phyloP scores from a whole-genome alignment of 2,113 vertebrate species.

The Taxidea taxus region DNA sequence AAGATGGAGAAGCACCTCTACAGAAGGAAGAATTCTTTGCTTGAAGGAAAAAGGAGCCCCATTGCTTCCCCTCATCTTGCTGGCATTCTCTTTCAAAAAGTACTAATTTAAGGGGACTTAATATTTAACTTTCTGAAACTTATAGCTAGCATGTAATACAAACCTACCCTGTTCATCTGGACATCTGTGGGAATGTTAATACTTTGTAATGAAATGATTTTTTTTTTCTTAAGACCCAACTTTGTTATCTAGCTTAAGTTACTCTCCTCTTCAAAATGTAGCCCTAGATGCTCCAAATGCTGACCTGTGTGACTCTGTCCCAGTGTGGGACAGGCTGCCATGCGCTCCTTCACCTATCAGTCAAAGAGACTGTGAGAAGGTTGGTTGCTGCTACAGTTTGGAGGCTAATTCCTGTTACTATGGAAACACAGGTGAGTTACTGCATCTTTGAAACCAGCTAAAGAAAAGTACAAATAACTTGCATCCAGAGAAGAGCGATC shows the following conservation, averaged over 20 bases:
- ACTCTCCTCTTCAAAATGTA: neutral
- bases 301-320: constrained; percentile 52
- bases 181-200: neutral
- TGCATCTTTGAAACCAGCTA: neutral
- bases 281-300: constrained; percentile 45
- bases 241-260: neutral
- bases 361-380: constrained; percentile 33
- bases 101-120: neutral
- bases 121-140: neutral
- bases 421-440: constrained; percentile 74
- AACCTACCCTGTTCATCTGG: too few relatives aligned
- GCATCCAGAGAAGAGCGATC: too few relatives aligned
- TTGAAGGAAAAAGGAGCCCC: neutral
- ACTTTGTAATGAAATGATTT: neutral
- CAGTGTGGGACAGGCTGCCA: constrained; percentile 17
- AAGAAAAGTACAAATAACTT: neutral
- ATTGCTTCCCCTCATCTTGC: too few relatives aligned
- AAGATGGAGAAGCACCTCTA: too few relatives aligned
- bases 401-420: constrained; percentile 75
- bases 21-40: too few relatives aligned
- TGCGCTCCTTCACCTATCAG: constrained; percentile 45
- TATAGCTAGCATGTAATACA: neutral
- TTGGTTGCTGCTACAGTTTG: constrained; percentile 74
- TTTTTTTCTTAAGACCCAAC: neutral
- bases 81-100: neutral